Percentiles rank a stretch among this genome's conserved stretches.
Conservation (phyloP, 2,113 vertebrate species). For the Polypterus bichir region DNA sequence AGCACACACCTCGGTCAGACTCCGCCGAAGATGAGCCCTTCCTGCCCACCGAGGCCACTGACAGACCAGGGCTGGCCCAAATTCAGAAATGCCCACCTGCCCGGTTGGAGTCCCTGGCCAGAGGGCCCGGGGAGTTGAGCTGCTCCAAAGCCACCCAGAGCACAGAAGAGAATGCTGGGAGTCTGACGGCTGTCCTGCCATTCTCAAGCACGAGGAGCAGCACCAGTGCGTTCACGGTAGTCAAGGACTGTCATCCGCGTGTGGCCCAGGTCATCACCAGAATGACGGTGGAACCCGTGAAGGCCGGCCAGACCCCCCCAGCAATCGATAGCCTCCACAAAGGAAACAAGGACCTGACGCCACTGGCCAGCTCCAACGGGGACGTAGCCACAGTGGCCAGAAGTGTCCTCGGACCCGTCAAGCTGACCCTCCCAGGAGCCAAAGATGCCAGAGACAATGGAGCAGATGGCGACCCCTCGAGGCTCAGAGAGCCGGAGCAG, state of each 20-base stretch:
- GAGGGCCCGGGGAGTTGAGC: slow-evolving; percentile 28
- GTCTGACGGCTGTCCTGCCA: too few species aligned
- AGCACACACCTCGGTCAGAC: slow-evolving; percentile 27
- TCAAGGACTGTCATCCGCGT: neutral
- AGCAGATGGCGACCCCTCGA: slow-evolving; percentile 30
- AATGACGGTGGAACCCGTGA: neutral
- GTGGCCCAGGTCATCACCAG: neutral
- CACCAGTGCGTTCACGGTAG: too few species aligned
- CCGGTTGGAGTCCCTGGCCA: slow-evolving; percentile 25
- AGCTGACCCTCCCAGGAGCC: slow-evolving; percentile 38
- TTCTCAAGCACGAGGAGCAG: too few species aligned
- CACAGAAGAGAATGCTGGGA: neutral
- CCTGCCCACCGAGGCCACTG: slow-evolving; percentile 46
- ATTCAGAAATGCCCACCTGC: slow-evolving; percentile 28
- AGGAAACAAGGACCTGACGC: slow-evolving; percentile 37
- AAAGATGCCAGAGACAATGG: slow-evolving; percentile 39
- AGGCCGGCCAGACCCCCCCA: neutral
- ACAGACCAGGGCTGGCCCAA: slow-evolving; percentile 27
- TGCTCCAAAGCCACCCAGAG: slow-evolving; percentile 4
- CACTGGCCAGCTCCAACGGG: too few species aligned
- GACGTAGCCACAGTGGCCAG: slow-evolving; percentile 43
- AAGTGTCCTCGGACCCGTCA: slow-evolving; percentile 53
- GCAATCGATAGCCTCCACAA: slow-evolving; percentile 38
- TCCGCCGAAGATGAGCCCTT: slow-evolving; percentile 38
- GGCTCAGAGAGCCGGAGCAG: slow-evolving; percentile 11